A percentile compares a stretch with the other conserved stretches of the same genome.
Evolutionary conservation across 2,113 vertebrate species (phyloP).

Genomic region (Oenanthe melanoleuca): DNA sequence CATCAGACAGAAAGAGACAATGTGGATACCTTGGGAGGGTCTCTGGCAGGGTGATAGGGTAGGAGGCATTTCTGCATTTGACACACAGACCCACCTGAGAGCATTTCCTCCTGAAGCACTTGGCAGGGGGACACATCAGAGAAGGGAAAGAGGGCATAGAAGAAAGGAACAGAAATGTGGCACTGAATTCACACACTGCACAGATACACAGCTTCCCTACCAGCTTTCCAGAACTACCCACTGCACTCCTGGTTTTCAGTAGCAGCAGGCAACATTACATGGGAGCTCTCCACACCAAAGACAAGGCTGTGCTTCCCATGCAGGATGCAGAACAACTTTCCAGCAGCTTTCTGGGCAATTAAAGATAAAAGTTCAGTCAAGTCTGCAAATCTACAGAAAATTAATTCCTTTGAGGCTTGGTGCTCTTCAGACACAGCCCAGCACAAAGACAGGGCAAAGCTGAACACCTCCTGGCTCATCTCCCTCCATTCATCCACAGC

Average conservation of each 20-base stretch:
- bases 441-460: neutral
- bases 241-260: neutral
- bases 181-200: fast-evolving
- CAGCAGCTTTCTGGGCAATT: neutral
- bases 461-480: neutral
- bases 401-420: neutral
- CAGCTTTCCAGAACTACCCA: neutral
- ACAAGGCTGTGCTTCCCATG: neutral
- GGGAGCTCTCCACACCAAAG: neutral
- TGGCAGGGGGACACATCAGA: neutral
- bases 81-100: neutral
- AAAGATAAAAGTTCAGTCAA: neutral
- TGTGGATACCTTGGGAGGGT: neutral
- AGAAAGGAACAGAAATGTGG: neutral
- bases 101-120: neutral
- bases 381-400: neutral
- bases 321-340: neutral
- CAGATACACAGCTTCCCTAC: neutral
- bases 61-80: neutral
- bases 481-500: neutral
- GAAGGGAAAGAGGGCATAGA: neutral
- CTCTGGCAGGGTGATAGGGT: neutral
- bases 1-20: neutral
- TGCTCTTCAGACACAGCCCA: neutral
- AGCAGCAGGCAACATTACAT: neutral